Base-by-base conservation (phyloP, 2,113 vertebrate species). In the Oncorhynchus clarkii region DNA sequence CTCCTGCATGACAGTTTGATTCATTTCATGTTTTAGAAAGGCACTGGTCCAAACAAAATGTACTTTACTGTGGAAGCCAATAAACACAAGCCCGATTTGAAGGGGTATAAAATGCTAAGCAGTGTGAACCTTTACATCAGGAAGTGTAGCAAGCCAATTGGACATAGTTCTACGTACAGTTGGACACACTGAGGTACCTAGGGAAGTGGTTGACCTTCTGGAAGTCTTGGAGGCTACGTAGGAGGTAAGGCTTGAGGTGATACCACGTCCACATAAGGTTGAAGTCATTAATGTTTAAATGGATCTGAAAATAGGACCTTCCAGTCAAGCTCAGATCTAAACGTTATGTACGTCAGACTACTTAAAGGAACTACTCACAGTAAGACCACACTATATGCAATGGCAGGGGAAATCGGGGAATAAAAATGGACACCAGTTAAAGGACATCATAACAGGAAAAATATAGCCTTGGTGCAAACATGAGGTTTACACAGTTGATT, bases 181-280 rank as follows among this genome's bases (percentile, higher is more conserved):
- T 12, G 39, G 9, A 45, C 9, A 78, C 34, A 68, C 29, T 1
- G 64, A 13, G 82, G 80, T 90, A 99, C 98, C 96, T 96, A 83
- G 97, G 98, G 81, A 99, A 99, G 85, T 99, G 97, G 89, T 99
- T 99, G 90, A 99, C 97, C 88, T 96, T 99, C 90, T 99, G 98
- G 89, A 96, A 96, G 90, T 97, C 95, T 85, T 96, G 93, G 70
- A 99, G 95, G 80, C 92, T 93, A 68, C 95, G 95, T 68, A 99
- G 92, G 80, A 96, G 80, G 74, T 96, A 95, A 80, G 96, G 95
- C 89, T 99, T 99, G 86, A 98, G 90, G 89, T 99, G 97, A 74
- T 96, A 96, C 73, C 97, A 96, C 3, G 95, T 97, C 97, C 97
- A 99, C 97, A 99, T 97, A 20, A 99, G 93, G 84, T 98, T 99